phyloP scores from a whole-genome alignment of 2,888 invertebrate species.

The Drosophila pseudotakahashii region DNA sequence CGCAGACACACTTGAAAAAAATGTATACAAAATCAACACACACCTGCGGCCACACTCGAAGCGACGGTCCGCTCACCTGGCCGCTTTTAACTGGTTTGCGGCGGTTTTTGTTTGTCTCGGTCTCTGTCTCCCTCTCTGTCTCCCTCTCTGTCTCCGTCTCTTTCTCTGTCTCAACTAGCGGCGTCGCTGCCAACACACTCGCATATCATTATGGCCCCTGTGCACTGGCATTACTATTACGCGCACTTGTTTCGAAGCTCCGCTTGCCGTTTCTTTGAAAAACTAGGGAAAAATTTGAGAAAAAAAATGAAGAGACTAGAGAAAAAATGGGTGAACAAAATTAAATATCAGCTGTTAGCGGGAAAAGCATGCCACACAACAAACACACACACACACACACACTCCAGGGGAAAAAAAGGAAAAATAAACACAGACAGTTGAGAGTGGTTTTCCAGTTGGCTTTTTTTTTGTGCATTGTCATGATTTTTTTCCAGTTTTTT shows the following conservation, averaged over 20 bases:
- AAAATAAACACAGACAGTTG: conserved; percentile 10
- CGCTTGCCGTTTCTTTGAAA: conserved; percentile 31
- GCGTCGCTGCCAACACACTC: conserved; percentile 27
- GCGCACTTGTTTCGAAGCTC: conserved; percentile 42
- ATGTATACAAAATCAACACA: conserved; percentile 12
- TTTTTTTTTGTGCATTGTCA: conserved; percentile 28
- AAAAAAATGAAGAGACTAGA: neutral
- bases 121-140: neutral
- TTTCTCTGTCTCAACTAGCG: conserved; percentile 11
- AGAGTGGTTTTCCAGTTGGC: conserved; percentile 16
- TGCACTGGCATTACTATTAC: conserved; percentile 42
- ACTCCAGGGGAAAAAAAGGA: neutral
- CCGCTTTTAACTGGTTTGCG: conserved; percentile 77
- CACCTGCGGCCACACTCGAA: conserved; percentile 44
- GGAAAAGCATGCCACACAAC: conserved; percentile 21
- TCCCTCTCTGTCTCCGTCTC: neutral
- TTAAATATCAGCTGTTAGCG: conserved; percentile 38
- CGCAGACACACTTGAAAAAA: conserved; percentile 8
- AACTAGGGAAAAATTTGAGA: neutral
- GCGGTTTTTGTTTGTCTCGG: conserved; percentile 52
- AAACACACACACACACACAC: neutral
- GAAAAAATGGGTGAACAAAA: conserved; percentile 7
- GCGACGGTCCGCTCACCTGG: conserved; percentile 30
- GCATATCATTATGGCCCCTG: conserved; percentile 46
- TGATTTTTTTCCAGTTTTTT: conserved; percentile 1